Evolutionary conservation across 2,113 vertebrate genomes (phyloP).

Genomic region (Patagioenas fasciata): DNA sequence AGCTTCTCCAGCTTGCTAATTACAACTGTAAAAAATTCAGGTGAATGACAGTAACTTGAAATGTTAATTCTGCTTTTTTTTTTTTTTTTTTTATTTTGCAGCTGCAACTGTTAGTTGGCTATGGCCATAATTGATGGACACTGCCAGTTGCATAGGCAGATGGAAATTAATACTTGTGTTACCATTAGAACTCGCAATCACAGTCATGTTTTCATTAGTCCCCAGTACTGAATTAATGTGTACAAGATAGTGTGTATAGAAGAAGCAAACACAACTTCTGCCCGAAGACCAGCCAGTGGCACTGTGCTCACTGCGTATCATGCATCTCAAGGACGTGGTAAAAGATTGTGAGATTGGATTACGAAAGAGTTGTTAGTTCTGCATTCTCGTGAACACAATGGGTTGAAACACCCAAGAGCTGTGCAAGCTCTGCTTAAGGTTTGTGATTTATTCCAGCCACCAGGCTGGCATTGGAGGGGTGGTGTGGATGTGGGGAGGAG

Average conservation of each 20-base stretch:
- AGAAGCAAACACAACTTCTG: neutral
- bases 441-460: neutral
- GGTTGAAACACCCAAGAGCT: neutral
- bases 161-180: constrained; percentile 91
- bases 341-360: neutral
- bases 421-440: neutral
- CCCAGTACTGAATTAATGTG: neutral
- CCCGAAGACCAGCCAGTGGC: neutral
- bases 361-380: no score
- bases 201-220: constrained; percentile 57
- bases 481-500: neutral
- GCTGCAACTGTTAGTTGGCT: constrained; percentile 86
- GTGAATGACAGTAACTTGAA: constrained; percentile 87
- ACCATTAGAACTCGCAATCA: constrained; percentile 80
- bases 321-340: accelerated
- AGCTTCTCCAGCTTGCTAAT: constrained; percentile 79
- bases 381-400: accelerated
- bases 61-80: constrained; percentile 79
- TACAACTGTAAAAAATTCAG: constrained; percentile 83
- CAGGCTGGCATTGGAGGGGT: neutral
- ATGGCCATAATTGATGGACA: constrained; percentile 90
- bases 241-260: neutral
- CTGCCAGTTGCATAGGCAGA: constrained; percentile 87
- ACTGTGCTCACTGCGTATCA: accelerated
- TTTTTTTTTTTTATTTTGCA: constrained; percentile 77